Percentiles rank a stretch among this genome's conserved stretches.
Evolutionary conservation across 2,888 invertebrate genomes (phyloP).

Genomic region (Allacma fusca): DNA sequence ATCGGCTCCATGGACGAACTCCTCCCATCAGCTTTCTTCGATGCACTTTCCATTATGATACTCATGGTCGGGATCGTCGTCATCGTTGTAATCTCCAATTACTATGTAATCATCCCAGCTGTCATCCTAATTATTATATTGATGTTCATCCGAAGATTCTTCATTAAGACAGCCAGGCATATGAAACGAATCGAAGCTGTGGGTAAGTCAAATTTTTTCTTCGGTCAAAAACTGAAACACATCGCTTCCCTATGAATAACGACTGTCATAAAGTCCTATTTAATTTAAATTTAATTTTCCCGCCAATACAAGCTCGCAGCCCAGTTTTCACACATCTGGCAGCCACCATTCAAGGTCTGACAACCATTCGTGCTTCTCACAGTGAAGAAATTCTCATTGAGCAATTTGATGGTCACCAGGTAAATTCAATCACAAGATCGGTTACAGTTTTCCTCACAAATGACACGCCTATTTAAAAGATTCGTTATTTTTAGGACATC

Average conservation of each 20-base stretch:
- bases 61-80: constrained; percentile 65
- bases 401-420: constrained; percentile 78
- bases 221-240: too few species aligned
- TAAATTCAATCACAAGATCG: constrained; percentile 63
- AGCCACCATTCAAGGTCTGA: constrained; percentile 86
- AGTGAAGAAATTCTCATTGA: constrained; percentile 79
- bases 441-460: too few species aligned
- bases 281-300: too few species aligned
- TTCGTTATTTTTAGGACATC: constrained; percentile 49
- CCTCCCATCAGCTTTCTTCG: constrained; percentile 73
- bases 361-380: constrained; percentile 88
- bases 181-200: constrained; percentile 68
- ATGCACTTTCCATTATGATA: constrained; percentile 67
- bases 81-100: constrained; percentile 66
- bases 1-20: constrained; percentile 80
- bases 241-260: too few species aligned
- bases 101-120: constrained; percentile 63
- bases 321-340: constrained; percentile 95
- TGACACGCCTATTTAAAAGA: too few species aligned
- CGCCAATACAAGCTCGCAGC: constrained; percentile 74
- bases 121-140: constrained; percentile 65
- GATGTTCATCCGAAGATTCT: constrained; percentile 65
- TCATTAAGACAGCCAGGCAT: constrained; percentile 65
- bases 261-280: too few species aligned
- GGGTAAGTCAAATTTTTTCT: constrained; percentile 62